phyloP scores from a whole-genome alignment of 2,113 vertebrate genomes.

The Neogobius melanostomus region DNA sequence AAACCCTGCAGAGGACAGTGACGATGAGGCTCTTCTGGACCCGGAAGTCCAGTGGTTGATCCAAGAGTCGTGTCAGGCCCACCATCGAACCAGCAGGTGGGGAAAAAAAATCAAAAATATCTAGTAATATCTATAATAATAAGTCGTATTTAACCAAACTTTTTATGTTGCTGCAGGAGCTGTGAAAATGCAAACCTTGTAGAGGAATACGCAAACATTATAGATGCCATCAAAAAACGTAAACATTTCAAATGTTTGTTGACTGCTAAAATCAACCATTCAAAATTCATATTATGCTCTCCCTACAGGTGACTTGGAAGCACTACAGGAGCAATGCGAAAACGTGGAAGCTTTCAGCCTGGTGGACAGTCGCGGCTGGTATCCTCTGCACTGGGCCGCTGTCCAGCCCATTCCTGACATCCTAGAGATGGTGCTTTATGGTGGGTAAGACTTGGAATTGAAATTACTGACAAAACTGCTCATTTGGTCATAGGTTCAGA shows the following conservation, averaged over 20 bases:
- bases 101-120: too few species aligned
- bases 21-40: constrained; percentile 79
- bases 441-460: constrained; percentile 59
- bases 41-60: constrained; percentile 80
- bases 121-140: constrained; percentile 65
- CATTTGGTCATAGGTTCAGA: too few species aligned
- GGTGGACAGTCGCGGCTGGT: constrained; percentile 81
- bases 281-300: neutral
- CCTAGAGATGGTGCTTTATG: constrained; percentile 82
- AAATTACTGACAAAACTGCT: neutral
- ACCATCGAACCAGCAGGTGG: constrained; percentile 75
- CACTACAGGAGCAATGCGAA: constrained; percentile 79
- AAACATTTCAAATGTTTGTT: constrained; percentile 16
- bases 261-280: neutral
- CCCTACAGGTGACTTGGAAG: constrained; percentile 74
- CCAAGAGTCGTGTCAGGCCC: constrained; percentile 74
- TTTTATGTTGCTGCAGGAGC: constrained; percentile 35
- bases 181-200: constrained; percentile 79
- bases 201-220: constrained; percentile 77
- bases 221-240: constrained; percentile 82
- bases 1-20: constrained; percentile 70
- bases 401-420: constrained; percentile 76
- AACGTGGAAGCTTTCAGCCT: constrained; percentile 79
- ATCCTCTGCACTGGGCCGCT: constrained; percentile 81
- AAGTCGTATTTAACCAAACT: neutral